A percentile compares a stretch with the other conserved stretches of the same genome.
phyloP scores from a whole-genome alignment of 1,140 invertebrate genomes.

The Diorhabda elongata region DNA sequence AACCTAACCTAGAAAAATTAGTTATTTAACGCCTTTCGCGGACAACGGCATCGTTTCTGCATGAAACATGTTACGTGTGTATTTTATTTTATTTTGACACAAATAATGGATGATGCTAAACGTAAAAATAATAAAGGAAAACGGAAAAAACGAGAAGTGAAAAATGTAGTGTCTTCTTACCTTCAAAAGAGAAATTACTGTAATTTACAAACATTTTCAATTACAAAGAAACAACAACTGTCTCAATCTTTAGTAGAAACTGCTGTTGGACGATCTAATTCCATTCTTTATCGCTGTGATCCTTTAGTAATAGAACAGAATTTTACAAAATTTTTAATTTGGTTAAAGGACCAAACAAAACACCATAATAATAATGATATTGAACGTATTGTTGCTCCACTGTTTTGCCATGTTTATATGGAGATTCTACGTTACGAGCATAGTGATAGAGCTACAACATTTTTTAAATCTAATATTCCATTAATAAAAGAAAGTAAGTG shows the following conservation, averaged over 20 bases:
- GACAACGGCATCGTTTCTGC: too few species aligned
- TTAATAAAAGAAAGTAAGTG: slow-evolving; percentile 37
- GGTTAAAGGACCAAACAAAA: slow-evolving; percentile 38
- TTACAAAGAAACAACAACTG: slow-evolving; percentile 18
- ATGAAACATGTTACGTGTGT: background rate
- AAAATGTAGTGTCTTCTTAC: slow-evolving; percentile 36
- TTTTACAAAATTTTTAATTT: slow-evolving; percentile 40
- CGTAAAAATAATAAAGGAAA: background rate
- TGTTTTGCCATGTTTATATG: slow-evolving; percentile 45
- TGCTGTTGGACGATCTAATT: slow-evolving; percentile 37
- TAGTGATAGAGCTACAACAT: slow-evolving; percentile 33
- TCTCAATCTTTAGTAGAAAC: slow-evolving; percentile 29
- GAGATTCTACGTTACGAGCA: slow-evolving; percentile 39
- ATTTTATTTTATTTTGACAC: slow-evolving; percentile 3
- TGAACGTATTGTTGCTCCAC: slow-evolving; percentile 36
- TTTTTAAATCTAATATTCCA: slow-evolving; percentile 37
- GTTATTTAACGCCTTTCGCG: too few species aligned
- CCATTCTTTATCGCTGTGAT: slow-evolving; percentile 40
- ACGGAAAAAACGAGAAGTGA: slow-evolving; percentile 33
- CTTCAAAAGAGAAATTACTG: slow-evolving; percentile 41
- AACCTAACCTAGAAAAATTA: too few species aligned
- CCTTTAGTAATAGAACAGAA: slow-evolving; percentile 40
- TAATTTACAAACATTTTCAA: slow-evolving; percentile 21
- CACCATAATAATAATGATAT: slow-evolving; percentile 36
- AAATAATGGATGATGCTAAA: slow-evolving; percentile 33